phyloP scores from a whole-genome alignment of 2,797 vertebrate species.

The Enteromius paludinosus region DNA sequence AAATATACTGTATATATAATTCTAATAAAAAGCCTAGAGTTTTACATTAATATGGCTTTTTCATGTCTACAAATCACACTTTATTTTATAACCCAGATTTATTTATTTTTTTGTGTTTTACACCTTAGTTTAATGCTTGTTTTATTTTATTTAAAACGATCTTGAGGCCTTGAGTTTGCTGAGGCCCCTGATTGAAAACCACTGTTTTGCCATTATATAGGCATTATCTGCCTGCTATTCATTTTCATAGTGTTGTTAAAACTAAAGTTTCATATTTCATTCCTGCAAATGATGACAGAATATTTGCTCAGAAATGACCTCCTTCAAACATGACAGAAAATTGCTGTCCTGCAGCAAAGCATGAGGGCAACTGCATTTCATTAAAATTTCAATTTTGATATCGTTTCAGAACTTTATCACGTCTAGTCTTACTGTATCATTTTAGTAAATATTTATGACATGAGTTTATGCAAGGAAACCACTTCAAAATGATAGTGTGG shows the following conservation, averaged over 20 bases:
- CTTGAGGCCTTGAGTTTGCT: background rate
- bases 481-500: background rate
- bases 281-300: background rate
- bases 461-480: background rate
- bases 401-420: background rate
- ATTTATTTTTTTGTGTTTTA: background rate
- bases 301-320: background rate
- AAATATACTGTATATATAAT: too few species aligned
- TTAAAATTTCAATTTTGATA: background rate
- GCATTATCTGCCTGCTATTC: background rate
- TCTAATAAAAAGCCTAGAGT: background rate
- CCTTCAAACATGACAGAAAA: background rate
- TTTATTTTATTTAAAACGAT: background rate
- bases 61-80: too few species aligned
- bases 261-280: background rate
- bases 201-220: too few species aligned
- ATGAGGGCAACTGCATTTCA: background rate
- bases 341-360: background rate
- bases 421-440: background rate
- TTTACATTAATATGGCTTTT: background rate
- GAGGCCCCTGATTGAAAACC: background rate
- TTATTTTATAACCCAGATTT: background rate
- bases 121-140: background rate
- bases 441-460: background rate
- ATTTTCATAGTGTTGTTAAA: background rate